Evolutionary conservation across 2,797 vertebrate genomes (phyloP).

Genomic region (Danio jaintianensis): DNA sequence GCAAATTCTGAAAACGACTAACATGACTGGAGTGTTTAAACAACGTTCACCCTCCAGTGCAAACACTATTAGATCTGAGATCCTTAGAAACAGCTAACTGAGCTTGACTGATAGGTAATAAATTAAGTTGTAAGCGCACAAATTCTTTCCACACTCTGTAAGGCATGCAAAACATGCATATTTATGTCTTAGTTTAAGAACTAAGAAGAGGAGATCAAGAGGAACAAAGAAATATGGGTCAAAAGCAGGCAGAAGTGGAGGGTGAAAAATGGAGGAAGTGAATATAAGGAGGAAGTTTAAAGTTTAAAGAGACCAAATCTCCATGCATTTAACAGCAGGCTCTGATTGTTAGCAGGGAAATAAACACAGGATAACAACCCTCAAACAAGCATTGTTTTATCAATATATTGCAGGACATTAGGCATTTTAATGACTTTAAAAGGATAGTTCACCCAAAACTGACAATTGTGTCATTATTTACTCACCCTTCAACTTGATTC

Average conservation of each 20-base stretch:
- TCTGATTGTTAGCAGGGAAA: conserved; percentile 65
- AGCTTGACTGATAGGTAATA: conserved; percentile 2
- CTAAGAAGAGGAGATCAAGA: not conserved
- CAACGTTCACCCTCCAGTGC: not conserved
- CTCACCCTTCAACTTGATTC: no score
- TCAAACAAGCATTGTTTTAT: conserved; percentile 47
- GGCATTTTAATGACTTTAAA: no score
- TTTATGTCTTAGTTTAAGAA: not conserved
- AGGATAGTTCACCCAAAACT: no score
- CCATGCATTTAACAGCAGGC: conserved; percentile 20
- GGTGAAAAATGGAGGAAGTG: not conserved
- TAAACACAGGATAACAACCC: conserved; percentile 74
- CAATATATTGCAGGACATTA: not conserved
- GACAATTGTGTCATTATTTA: no score
- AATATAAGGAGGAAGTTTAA: conserved; percentile 12
- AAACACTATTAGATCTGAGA: conserved; percentile 9
- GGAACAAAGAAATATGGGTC: conserved; percentile 2
- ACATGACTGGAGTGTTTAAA: conserved; percentile 1
- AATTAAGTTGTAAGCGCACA: not conserved
- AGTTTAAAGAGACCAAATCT: not conserved
- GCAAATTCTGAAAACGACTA: conserved; percentile 9
- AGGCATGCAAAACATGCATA: not conserved
- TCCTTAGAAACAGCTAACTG: conserved; percentile 6
- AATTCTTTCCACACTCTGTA: not conserved
- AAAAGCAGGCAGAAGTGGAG: not conserved